Percentiles rank a stretch among this genome's conserved stretches.
Conservation (phyloP, 2,888 invertebrate genomes). For the Pimpla rufipes region DNA sequence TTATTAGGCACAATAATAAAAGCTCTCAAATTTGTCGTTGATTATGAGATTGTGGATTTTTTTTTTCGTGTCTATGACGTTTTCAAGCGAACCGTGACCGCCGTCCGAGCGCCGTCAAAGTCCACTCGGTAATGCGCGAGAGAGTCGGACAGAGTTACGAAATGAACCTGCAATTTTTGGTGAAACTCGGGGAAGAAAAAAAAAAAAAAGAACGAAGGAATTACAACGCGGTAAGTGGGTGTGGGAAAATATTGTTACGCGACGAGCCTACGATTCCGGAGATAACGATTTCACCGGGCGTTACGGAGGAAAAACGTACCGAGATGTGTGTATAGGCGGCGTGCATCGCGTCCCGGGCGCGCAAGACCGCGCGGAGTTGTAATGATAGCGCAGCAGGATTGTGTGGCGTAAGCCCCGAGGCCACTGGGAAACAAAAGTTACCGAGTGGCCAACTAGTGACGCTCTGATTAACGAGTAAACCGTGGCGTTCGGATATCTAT, state of each 20-base stretch:
- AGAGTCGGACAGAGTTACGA: not conserved
- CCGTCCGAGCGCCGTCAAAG: not conserved
- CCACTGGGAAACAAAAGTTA: conserved; percentile 67
- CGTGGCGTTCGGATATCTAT: conserved; percentile 61
- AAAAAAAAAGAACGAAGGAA: conserved; percentile 58
- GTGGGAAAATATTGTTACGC: conserved; percentile 19
- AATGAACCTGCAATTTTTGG: not conserved
- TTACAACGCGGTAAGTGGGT: conserved; percentile 45
- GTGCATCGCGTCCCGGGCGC: conserved; percentile 8
- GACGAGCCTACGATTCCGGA: not conserved
- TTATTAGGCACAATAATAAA: too few relatives aligned
- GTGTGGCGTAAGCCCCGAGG: conserved; percentile 64
- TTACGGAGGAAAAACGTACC: not conserved
- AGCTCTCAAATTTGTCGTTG: not conserved
- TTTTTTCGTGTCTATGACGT: not conserved
- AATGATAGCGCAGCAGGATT: conserved; percentile 31
- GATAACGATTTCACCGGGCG: conserved; percentile 14
- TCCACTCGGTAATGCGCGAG: not conserved
- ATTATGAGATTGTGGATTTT: not conserved
- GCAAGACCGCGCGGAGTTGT: not conserved
- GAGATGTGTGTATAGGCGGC: not conserved
- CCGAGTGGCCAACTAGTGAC: conserved; percentile 80
- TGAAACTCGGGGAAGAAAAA: conserved; percentile 62
- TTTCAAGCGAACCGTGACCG: not conserved
- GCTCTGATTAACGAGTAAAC: conserved; percentile 80